Evolutionary conservation across 2,113 vertebrate species (phyloP).

Genomic region (Menura novaehollandiae): DNA sequence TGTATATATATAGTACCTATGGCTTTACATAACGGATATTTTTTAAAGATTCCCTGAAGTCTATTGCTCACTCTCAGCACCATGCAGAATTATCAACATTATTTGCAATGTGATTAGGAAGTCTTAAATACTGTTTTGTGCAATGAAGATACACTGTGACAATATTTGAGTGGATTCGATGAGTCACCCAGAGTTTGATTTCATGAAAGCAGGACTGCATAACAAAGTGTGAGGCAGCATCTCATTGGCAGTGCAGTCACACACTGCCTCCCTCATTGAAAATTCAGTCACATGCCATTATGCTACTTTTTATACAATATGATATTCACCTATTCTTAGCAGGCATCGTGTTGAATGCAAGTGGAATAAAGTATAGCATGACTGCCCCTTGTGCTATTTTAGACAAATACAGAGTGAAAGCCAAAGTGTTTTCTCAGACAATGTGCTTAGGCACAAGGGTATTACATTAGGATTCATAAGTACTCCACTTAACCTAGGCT

Average conservation of each 20-base stretch:
- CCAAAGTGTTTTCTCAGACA: neutral
- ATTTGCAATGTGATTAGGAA: slow-evolving; percentile 42
- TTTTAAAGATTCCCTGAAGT: neutral
- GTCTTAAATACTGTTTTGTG: slow-evolving; percentile 25
- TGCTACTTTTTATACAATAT: slow-evolving; percentile 33
- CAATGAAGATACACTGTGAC: neutral
- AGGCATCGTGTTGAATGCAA: neutral
- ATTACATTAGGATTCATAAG: neutral
- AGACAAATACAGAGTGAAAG: neutral
- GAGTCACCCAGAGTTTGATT: neutral
- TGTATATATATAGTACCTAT: neutral
- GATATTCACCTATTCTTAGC: slow-evolving; percentile 43
- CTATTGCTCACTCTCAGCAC: neutral
- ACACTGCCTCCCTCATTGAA: neutral
- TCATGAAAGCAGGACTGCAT: neutral
- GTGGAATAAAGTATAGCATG: neutral
- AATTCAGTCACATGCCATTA: slow-evolving; percentile 44
- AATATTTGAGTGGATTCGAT: neutral
- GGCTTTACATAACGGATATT: neutral
- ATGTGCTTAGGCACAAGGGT: neutral
- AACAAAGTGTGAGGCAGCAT: neutral
- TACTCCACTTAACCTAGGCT: neutral
- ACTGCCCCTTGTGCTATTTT: slow-evolving; percentile 6
- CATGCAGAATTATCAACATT: neutral
- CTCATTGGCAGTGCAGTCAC: slow-evolving; percentile 17